Conservation (phyloP, 2,888 invertebrate genomes). For the Apotomis capreana region DNA sequence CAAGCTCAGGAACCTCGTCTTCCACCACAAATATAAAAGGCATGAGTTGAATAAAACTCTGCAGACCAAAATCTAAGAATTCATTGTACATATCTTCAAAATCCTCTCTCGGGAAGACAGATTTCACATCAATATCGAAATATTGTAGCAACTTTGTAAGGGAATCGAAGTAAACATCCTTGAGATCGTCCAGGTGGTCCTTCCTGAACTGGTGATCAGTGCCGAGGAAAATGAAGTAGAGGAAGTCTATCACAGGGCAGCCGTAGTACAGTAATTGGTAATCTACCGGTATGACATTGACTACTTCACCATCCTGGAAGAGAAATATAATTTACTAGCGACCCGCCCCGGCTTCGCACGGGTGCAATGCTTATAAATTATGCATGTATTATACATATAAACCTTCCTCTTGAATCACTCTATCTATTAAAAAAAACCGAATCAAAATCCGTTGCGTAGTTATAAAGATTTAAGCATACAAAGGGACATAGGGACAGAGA, state of each 20-base stretch:
- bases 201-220: constrained; percentile 54
- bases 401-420: too few species aligned
- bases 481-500: too few species aligned
- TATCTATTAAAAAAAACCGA: too few species aligned
- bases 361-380: too few species aligned
- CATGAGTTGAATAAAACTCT: constrained; percentile 47
- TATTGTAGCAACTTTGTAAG: constrained; percentile 51
- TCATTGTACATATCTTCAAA: constrained; percentile 55
- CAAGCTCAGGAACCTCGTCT: constrained; percentile 45
- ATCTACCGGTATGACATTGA: constrained; percentile 52
- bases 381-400: too few species aligned
- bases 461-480: too few species aligned
- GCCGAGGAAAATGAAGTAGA: constrained; percentile 51
- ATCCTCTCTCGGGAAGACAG: constrained; percentile 50
- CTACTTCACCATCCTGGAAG: constrained; percentile 50
- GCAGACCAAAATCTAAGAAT: constrained; percentile 55
- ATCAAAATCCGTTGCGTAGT: too few species aligned
- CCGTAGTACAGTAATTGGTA: constrained; percentile 53
- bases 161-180: constrained; percentile 54
- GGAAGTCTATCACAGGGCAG: constrained; percentile 50
- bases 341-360: too few species aligned
- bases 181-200: constrained; percentile 52
- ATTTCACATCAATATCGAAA: constrained; percentile 52
- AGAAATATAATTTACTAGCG: constrained; percentile 4
- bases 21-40: constrained; percentile 46